Base-by-base conservation (phyloP, 2,113 vertebrate genomes). In the Sturnira hondurensis region DNA sequence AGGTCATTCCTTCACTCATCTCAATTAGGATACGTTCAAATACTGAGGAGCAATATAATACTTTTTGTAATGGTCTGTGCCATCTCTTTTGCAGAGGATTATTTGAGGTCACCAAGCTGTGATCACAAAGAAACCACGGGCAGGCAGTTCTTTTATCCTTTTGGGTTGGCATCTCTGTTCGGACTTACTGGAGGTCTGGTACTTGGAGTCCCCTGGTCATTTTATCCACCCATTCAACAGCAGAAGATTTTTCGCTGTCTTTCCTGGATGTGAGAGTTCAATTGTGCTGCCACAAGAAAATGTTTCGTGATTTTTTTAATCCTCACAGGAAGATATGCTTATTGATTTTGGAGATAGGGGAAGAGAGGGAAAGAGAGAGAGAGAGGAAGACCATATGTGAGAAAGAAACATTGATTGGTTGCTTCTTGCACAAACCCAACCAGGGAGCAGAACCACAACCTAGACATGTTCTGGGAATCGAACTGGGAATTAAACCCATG, bases 1-100 rank as follows among this genome's bases (percentile, higher is more conserved):
- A 86, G 78, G 81, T 73, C 82, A 94, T 81, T 88, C 78, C 94
- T 95, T 86, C 41, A 68, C 56, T 45, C 47, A 86, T 95, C 43
- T 36, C 70, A 96, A 33, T 93, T 89, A 94, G 56, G 20, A 43
- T 74, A 63, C 45, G 20, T 87, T 94, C 45, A 89, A 85, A 94
- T 52, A 83, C 47, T 70, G 38, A 91, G 16, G 4, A 63, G 36
- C 52, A 86, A 58, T n/a, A 45, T 68, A 84, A 70, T 38, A 41
- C 33, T 86, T 94, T 94, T 65, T 74, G n/a, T 50, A 86, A 89
- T 16, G 11, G 52, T 31, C 56, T 82, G 33, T 67, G 5, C 81
- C 33, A 81, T 77, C 38, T 86, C 86, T 78, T 56, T 70, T 13
- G 68, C 73, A 97, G 95, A 56, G 41, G 22, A 52, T 81, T 95